Evolutionary conservation across 2,113 vertebrate species (phyloP).

Genomic region (Nothoprocta perdicaria): DNA sequence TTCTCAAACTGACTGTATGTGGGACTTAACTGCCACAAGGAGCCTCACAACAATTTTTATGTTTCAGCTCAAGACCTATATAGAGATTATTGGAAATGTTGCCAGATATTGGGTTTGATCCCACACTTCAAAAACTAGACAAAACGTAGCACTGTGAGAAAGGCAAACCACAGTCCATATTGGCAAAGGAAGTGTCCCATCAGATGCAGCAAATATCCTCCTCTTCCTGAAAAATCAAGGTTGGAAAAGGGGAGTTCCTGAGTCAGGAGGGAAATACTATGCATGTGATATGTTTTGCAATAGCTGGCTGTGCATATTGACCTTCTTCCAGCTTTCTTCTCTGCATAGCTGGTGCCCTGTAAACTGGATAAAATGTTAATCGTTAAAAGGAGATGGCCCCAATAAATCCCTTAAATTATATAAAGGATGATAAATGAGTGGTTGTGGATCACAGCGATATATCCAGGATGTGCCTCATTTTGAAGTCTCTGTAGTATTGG

Average conservation of each 20-base stretch:
- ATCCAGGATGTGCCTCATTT: background rate
- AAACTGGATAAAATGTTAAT: conserved; percentile 18
- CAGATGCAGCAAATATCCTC: background rate
- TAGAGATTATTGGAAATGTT: background rate
- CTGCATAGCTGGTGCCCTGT: background rate
- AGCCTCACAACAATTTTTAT: background rate
- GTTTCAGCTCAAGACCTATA: background rate
- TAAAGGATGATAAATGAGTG: background rate
- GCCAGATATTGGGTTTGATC: background rate
- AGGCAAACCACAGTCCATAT: background rate
- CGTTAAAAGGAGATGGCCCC: background rate
- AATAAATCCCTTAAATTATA: background rate
- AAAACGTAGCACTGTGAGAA: background rate
- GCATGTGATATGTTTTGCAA: conserved; percentile 1
- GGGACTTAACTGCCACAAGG: background rate
- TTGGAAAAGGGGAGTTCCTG: background rate
- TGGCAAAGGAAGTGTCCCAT: background rate
- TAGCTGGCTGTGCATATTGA: background rate
- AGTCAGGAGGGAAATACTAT: conserved; percentile 6
- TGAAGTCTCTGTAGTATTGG: background rate
- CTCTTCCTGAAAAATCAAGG: background rate
- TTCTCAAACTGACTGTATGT: background rate
- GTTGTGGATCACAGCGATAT: background rate
- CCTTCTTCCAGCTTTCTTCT: conserved; percentile 23
- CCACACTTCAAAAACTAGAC: background rate